A percentile compares a stretch with the other conserved stretches of the same genome.
These are phyloP conservation scores for Ochlodes sylvanus DNA, from an alignment of 2,888 invertebrate genomes.

Conservation along the genomic window DNA sequence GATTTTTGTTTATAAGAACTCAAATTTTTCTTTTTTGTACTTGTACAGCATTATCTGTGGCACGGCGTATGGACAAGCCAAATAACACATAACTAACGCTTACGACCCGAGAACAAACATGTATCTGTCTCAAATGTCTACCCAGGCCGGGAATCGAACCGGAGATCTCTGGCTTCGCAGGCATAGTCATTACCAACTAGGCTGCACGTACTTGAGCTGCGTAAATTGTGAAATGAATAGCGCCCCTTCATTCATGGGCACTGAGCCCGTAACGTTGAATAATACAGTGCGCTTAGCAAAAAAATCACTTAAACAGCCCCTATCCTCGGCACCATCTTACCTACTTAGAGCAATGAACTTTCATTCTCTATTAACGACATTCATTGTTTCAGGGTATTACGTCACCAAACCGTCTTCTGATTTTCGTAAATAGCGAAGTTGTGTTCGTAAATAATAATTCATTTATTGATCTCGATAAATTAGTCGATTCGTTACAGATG, in stretches of 20 bases:
- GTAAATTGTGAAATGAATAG: conserved; percentile 22
- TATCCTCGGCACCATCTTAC: conserved; percentile 43
- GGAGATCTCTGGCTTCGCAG: too few relatives aligned
- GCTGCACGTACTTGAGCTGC: neutral
- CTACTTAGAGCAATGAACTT: conserved; percentile 49
- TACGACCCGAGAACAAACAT: too few relatives aligned
- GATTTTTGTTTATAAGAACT: too few relatives aligned
- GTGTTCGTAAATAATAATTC: too few relatives aligned
- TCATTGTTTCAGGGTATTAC: conserved; percentile 24
- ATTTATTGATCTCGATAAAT: neutral
- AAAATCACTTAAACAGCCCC: conserved; percentile 49
- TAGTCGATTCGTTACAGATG: neutral
- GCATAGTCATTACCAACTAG: too few relatives aligned
- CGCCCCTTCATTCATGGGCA: conserved; percentile 38
- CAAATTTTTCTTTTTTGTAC: too few relatives aligned
- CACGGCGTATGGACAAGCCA: too few relatives aligned
- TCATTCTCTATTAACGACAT: conserved; percentile 42
- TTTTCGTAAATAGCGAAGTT: conserved; percentile 15
- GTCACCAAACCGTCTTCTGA: conserved; percentile 27
- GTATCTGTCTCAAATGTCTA: too few relatives aligned
- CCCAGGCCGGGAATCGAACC: too few relatives aligned
- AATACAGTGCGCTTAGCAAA: conserved; percentile 50
- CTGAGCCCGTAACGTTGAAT: conserved; percentile 44
- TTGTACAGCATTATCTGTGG: too few relatives aligned
- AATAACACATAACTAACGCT: too few relatives aligned